Conservation (phyloP, 1,140 invertebrate species). For the Formica exsecta region DNA sequence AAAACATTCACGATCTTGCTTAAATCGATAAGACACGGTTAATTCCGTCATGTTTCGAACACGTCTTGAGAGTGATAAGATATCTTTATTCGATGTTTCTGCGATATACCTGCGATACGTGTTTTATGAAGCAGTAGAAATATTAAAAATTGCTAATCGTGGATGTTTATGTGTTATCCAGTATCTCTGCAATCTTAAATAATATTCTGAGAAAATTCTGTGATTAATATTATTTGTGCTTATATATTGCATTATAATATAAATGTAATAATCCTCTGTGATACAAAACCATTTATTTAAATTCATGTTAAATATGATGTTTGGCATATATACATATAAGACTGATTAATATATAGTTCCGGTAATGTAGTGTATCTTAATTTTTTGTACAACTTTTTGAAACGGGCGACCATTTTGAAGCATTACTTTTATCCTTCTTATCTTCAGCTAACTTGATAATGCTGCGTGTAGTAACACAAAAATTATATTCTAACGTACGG, state of each 20-base stretch:
- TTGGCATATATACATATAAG: not conserved
- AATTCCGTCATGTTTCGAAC: slow-evolving; percentile 61
- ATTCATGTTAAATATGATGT: not conserved
- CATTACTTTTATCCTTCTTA: slow-evolving; percentile 67
- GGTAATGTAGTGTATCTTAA: not conserved
- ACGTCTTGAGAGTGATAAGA: slow-evolving; percentile 75
- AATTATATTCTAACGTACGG: slow-evolving; percentile 77
- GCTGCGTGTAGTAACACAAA: slow-evolving; percentile 79
- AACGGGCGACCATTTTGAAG: slow-evolving; percentile 34
- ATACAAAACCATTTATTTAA: not conserved
- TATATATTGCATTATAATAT: not conserved
- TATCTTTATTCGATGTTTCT: slow-evolving; percentile 75
- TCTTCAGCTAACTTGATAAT: slow-evolving; percentile 80
- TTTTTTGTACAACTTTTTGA: slow-evolving; percentile 13
- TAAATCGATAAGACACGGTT: slow-evolving; percentile 74
- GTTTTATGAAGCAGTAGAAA: slow-evolving; percentile 38
- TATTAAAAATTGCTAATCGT: slow-evolving; percentile 53
- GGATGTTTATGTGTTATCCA: slow-evolving; percentile 13
- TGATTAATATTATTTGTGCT: not conserved
- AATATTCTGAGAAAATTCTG: slow-evolving; percentile 48
- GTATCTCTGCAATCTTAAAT: slow-evolving; percentile 27
- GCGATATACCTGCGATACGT: slow-evolving; percentile 48
- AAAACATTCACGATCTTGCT: slow-evolving; percentile 43
- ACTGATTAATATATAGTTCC: not conserved
- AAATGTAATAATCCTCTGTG: not conserved